Percentiles rank a stretch among this genome's conserved stretches.
Evolutionary conservation across 2,888 invertebrate species (phyloP).

Genomic region (Carcina quercana): DNA sequence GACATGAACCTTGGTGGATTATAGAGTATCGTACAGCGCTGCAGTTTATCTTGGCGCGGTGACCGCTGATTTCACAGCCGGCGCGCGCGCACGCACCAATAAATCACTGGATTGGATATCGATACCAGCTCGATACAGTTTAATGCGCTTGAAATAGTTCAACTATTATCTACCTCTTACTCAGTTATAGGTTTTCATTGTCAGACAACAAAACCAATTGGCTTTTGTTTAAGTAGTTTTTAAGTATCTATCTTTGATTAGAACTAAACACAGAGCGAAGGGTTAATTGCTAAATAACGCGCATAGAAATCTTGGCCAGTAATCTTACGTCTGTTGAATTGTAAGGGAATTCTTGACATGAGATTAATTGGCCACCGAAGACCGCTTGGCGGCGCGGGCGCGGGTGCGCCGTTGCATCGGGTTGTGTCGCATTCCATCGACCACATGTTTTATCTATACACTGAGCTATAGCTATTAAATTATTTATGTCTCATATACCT

Average conservation of each 20-base stretch:
- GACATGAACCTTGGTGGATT: constrained; percentile 19
- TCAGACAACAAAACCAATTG: constrained; percentile 10
- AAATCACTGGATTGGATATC: constrained; percentile 37
- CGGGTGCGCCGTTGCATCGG: constrained; percentile 50
- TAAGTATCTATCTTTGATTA: constrained; percentile 6
- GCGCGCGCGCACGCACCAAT: constrained; percentile 29
- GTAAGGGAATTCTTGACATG: constrained; percentile 42
- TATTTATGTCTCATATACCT: too few relatives aligned
- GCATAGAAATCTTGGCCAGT: constrained; percentile 1
- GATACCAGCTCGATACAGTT: constrained; percentile 32
- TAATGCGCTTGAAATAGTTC: constrained; percentile 28
- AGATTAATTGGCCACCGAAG: constrained; percentile 51
- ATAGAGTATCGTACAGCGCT: constrained; percentile 21
- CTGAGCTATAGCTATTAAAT: too few relatives aligned
- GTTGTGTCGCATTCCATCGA: constrained; percentile 40
- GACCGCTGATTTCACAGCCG: constrained; percentile 24
- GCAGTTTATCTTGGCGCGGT: constrained; percentile 29
- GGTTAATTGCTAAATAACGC: constrained; percentile 7
- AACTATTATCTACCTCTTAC: constrained; percentile 7
- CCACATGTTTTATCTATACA: too few relatives aligned
- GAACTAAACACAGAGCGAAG: constrained; percentile 1
- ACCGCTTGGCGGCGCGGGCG: constrained; percentile 53
- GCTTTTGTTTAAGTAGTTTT: constrained; percentile 7
- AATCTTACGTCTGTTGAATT: constrained; percentile 23
- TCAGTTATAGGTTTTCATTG: constrained; percentile 3